Evolutionary conservation across 2,797 vertebrate species (phyloP).

Genomic region (Lerista edwardsae): DNA sequence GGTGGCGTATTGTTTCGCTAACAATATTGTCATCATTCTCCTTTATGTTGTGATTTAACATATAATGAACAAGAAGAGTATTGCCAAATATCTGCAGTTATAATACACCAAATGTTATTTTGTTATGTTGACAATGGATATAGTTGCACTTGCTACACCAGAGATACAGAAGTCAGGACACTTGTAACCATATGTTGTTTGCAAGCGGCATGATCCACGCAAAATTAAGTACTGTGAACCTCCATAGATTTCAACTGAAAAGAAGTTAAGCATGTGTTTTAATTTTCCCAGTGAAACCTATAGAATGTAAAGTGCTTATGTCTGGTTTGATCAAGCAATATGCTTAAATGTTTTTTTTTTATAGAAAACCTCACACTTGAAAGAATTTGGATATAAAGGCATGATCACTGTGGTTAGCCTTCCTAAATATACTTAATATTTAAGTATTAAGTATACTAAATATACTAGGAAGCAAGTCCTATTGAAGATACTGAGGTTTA

Average conservation of each 20-base stretch:
- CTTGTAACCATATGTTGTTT: not conserved
- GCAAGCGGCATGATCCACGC: not conserved
- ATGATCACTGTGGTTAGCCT: not conserved
- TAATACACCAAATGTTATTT: not conserved
- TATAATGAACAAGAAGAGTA: not conserved
- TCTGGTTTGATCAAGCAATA: not conserved
- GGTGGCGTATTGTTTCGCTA: not conserved
- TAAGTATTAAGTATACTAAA: too few species aligned
- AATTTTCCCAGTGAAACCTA: not conserved
- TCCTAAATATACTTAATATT: too few species aligned
- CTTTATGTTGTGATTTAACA: not conserved
- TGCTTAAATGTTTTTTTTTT: not conserved
- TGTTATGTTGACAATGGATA: not conserved
- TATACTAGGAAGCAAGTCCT: too few species aligned
- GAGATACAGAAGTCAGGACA: not conserved
- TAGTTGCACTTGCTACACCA: not conserved
- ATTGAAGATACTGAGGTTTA: too few species aligned
- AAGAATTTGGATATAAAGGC: not conserved
- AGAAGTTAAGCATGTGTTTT: not conserved
- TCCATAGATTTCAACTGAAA: not conserved
- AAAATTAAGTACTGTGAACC: not conserved
- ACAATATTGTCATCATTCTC: not conserved
- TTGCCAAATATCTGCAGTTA: not conserved
- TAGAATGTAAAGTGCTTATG: not conserved
- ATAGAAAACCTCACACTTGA: not conserved